Evolutionary conservation across 2,797 vertebrate genomes (phyloP), one percentile per base, ranked within the genome.

Genomic region (Manis pentadactyla): DNA sequence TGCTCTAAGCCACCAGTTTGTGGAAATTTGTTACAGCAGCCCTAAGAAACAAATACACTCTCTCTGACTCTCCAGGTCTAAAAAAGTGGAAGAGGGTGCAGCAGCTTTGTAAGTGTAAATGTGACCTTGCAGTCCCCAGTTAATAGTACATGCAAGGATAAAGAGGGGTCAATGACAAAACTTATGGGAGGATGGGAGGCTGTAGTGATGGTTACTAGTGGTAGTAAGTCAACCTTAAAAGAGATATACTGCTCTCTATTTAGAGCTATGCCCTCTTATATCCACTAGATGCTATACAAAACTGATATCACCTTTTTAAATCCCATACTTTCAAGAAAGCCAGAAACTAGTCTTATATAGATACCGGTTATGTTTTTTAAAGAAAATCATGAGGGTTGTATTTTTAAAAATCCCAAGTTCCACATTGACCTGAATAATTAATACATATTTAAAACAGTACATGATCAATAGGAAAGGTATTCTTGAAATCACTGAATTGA

Each of bases 401-500:
- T 75, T 73, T 93, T 84, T n/a, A 34, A 77, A 77, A 73, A 83
- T 79, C 11, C 21, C 25, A 64, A 49, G 19, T 27, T 27, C 27
- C n/a, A 81, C 31, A 42, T 4, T 71, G 18, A 90, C 34, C 5
- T 81, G 39, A 95, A 66, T 74, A 87, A 89, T 37, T 66, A 85
- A 81, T 74, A 42, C 78, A 77, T 49, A 88, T 61, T 82, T 88
- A 82, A 87, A 19, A 92, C 23, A 19, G 5, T 51, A 78, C 87
- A 59, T 78, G 27, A 82, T 86, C n/a, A 95, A 94, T 90, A 79
- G 42, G 25, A 93, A 77, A 87, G 18, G 31, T 61, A 73, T 57
- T 19, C 14, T 83, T 93, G 15, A 94, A 81, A 94, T 92, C 51
- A 74, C 17, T 93, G 87, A 97, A 75, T 21, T 78, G 8, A 34